A percentile compares a stretch with the other conserved stretches of the same genome.
Conservation (phyloP, 2,113 vertebrate species). For the Sphyrna mokarran region DNA sequence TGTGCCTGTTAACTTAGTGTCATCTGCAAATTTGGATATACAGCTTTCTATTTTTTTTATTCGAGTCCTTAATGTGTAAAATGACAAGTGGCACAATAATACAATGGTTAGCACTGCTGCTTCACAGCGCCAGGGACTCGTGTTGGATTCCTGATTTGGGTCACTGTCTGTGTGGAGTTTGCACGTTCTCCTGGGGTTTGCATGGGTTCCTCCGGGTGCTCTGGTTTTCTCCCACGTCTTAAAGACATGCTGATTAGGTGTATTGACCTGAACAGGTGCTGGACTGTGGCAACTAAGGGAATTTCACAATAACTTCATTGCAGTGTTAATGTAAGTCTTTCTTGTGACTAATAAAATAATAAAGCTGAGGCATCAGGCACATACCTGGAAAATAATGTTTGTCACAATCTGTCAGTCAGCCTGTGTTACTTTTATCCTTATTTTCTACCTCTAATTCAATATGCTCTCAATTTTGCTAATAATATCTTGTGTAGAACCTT, state of each 20-base stretch:
- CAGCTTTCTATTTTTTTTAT: neutral
- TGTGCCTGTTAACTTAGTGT: neutral
- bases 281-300: too few species aligned
- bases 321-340: too few species aligned
- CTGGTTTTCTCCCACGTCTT: too few species aligned
- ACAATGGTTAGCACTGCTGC: too few species aligned
- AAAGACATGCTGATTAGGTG: too few species aligned
- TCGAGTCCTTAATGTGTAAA: neutral
- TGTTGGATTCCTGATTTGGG: too few species aligned
- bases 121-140: too few species aligned
- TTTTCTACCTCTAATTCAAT: neutral
- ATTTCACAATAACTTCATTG: too few species aligned
- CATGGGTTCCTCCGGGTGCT: too few species aligned
- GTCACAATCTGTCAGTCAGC: neutral
- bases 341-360: neutral
- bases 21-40: neutral
- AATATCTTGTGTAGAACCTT: neutral
- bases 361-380: neutral
- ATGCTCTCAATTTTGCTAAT: neutral
- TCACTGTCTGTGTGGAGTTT: too few species aligned
- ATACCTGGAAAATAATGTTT: neutral
- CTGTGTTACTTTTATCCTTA: neutral
- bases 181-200: too few species aligned
- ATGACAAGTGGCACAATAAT: neutral
- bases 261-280: too few species aligned